These are phyloP conservation scores for Heterodera filipjevi DNA, from an alignment of 2,888 invertebrate species.

Conservation along the genomic window DNA sequence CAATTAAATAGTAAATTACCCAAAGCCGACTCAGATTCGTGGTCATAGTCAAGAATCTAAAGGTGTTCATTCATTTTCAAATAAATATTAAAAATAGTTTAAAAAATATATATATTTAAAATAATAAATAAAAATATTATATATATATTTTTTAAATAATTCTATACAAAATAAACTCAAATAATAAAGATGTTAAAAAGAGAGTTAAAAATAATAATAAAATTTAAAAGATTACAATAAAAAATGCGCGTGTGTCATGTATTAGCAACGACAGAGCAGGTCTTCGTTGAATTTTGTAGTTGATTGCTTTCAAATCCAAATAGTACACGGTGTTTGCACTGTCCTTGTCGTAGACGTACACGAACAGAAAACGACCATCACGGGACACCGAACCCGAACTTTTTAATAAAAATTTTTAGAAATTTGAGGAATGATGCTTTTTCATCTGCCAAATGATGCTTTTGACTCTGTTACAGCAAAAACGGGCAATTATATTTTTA, in stretches of 20 bases:
- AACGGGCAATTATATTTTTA: too few relatives aligned
- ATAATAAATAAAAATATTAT: too few relatives aligned
- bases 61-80: constrained; percentile 2
- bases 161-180: too few relatives aligned
- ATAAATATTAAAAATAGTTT: not conserved
- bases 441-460: too few relatives aligned
- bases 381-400: constrained; percentile 85
- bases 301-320: constrained; percentile 74
- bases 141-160: too few relatives aligned
- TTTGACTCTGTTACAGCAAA: too few relatives aligned
- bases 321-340: constrained; percentile 75
- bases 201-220: not conserved
- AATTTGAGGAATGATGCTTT: too few relatives aligned
- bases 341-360: constrained; percentile 80
- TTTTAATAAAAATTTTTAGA: constrained; percentile 33
- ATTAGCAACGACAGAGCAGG: constrained; percentile 79
- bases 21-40: constrained; percentile 30
- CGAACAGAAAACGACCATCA: constrained; percentile 85
- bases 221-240: constrained; percentile 2
- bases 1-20: not conserved
- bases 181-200: constrained; percentile 15
- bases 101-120: not conserved
- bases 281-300: constrained; percentile 67
- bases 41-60: constrained; percentile 36
- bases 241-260: constrained; percentile 68